Evolutionary conservation across 2,113 vertebrate species (phyloP).

Genomic region (Hepsetus odoe): DNA sequence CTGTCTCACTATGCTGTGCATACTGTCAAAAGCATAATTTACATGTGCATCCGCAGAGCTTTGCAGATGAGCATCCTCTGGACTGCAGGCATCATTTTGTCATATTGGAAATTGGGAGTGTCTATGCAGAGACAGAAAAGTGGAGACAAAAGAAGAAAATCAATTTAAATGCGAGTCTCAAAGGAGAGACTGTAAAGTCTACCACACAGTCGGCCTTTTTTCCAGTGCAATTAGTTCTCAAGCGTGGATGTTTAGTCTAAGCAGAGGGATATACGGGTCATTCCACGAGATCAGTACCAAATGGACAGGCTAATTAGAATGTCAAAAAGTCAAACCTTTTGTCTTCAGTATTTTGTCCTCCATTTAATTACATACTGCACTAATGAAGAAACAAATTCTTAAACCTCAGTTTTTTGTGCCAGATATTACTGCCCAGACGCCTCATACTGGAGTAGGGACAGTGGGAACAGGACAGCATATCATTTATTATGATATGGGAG

Average conservation of each 20-base stretch:
- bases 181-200: neutral
- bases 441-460: too few species aligned
- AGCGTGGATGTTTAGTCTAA: neutral
- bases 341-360: too few species aligned
- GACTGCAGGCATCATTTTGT: conserved; percentile 63
- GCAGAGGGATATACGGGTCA: neutral
- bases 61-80: conserved; percentile 69
- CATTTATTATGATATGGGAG: too few species aligned
- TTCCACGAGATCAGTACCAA: too few species aligned
- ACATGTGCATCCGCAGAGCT: conserved; percentile 74
- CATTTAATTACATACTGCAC: too few species aligned
- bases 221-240: conserved; percentile 13
- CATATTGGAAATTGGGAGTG: conserved; percentile 17
- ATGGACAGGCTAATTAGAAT: too few species aligned
- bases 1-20: conserved; percentile 64
- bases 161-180: conserved; percentile 22
- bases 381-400: too few species aligned
- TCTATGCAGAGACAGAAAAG: conserved; percentile 33
- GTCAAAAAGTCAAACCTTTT: too few species aligned
- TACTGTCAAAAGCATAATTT: conserved; percentile 75
- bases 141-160: conserved; percentile 2
- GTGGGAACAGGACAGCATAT: too few species aligned
- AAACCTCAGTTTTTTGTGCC: too few species aligned
- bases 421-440: too few species aligned
- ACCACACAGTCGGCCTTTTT: neutral